These are phyloP conservation scores for Leptinotarsa undecemlineata DNA, from an alignment of 1,140 invertebrate genomes.

Conservation along the genomic window DNA sequence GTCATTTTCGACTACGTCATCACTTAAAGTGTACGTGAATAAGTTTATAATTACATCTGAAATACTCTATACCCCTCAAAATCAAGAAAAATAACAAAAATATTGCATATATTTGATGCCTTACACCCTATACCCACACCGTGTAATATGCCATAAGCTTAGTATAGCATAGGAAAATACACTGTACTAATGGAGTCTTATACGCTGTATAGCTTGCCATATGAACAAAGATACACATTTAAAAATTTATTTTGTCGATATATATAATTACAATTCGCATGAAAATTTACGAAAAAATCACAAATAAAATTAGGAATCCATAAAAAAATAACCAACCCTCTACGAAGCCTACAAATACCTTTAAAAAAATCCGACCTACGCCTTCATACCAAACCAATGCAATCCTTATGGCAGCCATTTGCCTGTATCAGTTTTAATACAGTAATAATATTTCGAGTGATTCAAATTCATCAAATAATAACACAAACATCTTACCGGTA, in stretches of 20 bases:
- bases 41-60: slow-evolving; percentile 6
- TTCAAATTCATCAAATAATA: slow-evolving; percentile 45
- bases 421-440: slow-evolving; percentile 35
- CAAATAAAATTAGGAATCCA: slow-evolving; percentile 36
- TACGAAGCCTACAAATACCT: not conserved
- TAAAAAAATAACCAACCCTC: slow-evolving; percentile 35
- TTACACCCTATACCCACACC: slow-evolving; percentile 35
- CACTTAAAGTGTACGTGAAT: slow-evolving; percentile 45
- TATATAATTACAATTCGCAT: slow-evolving; percentile 20
- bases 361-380: slow-evolving; percentile 39
- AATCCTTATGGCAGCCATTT: slow-evolving; percentile 57
- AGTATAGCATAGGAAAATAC: slow-evolving; percentile 47
- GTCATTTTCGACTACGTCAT: slow-evolving; percentile 48
- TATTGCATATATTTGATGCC: slow-evolving; percentile 24
- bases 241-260: slow-evolving; percentile 38
- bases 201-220: slow-evolving; percentile 51
- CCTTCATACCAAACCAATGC: slow-evolving; percentile 42
- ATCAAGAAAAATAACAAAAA: slow-evolving; percentile 30
- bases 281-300: slow-evolving; percentile 41
- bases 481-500: slow-evolving; percentile 28
- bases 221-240: slow-evolving; percentile 51
- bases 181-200: slow-evolving; percentile 54
- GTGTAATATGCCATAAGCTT: slow-evolving; percentile 43
- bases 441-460: slow-evolving; percentile 43
- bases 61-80: slow-evolving; percentile 29